Conservation (phyloP, 2,888 invertebrate genomes). For the Drosophila conformis region DNA sequence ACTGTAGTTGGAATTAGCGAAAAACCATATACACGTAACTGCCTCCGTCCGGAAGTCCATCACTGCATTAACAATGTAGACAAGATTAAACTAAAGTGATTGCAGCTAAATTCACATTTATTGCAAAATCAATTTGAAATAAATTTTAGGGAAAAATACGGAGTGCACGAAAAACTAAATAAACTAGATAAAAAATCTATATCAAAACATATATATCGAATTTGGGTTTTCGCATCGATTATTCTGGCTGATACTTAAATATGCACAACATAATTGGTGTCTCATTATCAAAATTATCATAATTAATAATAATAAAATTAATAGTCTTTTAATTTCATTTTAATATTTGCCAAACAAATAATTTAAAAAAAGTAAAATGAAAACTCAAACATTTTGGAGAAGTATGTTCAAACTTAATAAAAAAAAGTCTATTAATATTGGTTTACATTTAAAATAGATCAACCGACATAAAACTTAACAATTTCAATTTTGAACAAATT, state of each 20-base stretch:
- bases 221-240: neutral
- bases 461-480: neutral
- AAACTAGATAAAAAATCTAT: neutral
- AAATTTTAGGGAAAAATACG: rapidly evolving
- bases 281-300: too few relatives aligned
- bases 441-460: neutral
- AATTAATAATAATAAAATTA: too few relatives aligned
- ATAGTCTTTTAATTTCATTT: neutral
- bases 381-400: neutral
- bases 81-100: neutral
- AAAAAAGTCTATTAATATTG: neutral
- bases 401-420: neutral
- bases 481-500: neutral
- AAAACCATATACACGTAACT: too few relatives aligned
- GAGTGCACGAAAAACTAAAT: neutral
- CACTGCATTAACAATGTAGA: too few relatives aligned
- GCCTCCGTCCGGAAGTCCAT: too few relatives aligned
- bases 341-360: neutral
- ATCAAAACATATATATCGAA: neutral
- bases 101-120: neutral
- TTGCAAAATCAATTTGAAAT: neutral
- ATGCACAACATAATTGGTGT: neutral
- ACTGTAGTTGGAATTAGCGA: rapidly evolving
- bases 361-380: neutral
- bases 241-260: neutral